phyloP scores from a whole-genome alignment of 2,888 invertebrate genomes.

The Ophion ventricosus region DNA sequence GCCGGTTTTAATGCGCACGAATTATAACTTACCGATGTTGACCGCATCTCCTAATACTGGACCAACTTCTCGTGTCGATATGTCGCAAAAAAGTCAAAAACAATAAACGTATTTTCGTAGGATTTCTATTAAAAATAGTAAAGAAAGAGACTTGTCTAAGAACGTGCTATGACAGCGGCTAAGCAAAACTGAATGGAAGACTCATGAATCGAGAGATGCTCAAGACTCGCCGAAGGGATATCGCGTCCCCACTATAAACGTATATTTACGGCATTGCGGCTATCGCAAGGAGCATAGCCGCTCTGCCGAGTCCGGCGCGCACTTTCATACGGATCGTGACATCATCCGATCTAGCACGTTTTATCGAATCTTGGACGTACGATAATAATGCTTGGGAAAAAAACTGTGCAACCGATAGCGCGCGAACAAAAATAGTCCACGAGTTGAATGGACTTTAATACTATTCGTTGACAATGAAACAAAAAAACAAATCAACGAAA shows the following conservation, averaged over 20 bases:
- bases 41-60: not conserved
- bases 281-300: slow-evolving; percentile 17
- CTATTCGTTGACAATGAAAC: not conserved
- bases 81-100: not conserved
- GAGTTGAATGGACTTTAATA: not conserved
- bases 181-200: slow-evolving; percentile 63
- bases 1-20: no score
- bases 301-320: slow-evolving; percentile 7
- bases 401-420: not conserved
- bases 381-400: not conserved
- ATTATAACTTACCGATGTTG: slow-evolving; percentile 5
- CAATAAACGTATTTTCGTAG: not conserved
- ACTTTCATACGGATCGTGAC: slow-evolving; percentile 19
- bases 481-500: not conserved
- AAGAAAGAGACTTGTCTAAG: slow-evolving; percentile 21
- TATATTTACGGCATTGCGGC: slow-evolving; percentile 8
- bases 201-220: slow-evolving; percentile 46
- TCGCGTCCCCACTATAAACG: slow-evolving; percentile 33
- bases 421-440: not conserved
- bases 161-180: slow-evolving; percentile 52
- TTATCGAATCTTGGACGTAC: not conserved
- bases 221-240: slow-evolving; percentile 19
- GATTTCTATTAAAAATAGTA: not conserved
- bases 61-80: not conserved
- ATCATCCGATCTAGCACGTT: slow-evolving; percentile 7